Conservation (phyloP, 2,888 invertebrate species). For the Dicycla oo region DNA sequence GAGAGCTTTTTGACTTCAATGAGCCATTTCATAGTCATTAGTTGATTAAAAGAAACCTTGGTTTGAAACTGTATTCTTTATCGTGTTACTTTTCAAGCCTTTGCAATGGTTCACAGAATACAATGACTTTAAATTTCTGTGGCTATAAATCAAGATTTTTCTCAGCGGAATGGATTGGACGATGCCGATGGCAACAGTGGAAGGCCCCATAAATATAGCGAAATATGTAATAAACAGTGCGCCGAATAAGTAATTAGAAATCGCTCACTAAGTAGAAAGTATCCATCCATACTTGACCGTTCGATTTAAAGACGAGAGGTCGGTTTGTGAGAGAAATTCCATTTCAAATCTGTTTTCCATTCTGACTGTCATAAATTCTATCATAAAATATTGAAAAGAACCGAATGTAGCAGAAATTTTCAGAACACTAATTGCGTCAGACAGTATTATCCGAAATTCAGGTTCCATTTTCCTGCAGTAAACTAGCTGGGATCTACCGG, state of each 20-base stretch:
- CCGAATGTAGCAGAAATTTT: neutral
- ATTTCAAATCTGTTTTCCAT: neutral
- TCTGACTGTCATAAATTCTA: neutral
- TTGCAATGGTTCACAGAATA: neutral
- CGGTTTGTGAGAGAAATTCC: neutral
- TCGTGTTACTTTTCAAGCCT: conserved; percentile 14
- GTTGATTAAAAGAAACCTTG: conserved; percentile 50
- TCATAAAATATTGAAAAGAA: neutral
- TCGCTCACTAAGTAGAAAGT: neutral
- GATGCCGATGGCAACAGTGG: neutral
- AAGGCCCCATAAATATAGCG: neutral
- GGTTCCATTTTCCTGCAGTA: conserved; percentile 46
- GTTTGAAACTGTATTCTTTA: conserved; percentile 22
- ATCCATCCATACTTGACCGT: too few species aligned
- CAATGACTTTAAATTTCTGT: neutral
- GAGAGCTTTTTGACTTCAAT: conserved; percentile 64
- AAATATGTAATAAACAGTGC: neutral
- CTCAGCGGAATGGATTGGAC: too few species aligned
- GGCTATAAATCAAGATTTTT: conserved; percentile 1
- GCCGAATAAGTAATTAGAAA: neutral
- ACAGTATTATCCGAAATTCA: conserved; percentile 22
- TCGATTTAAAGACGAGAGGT: neutral
- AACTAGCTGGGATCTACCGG: conserved; percentile 20
- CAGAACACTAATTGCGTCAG: conserved; percentile 8
- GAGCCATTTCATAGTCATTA: conserved; percentile 55